Percentiles rank a stretch among this genome's conserved stretches.
phyloP scores from a whole-genome alignment of 1,140 invertebrate genomes.

The Aporrectodea caliginosa region DNA sequence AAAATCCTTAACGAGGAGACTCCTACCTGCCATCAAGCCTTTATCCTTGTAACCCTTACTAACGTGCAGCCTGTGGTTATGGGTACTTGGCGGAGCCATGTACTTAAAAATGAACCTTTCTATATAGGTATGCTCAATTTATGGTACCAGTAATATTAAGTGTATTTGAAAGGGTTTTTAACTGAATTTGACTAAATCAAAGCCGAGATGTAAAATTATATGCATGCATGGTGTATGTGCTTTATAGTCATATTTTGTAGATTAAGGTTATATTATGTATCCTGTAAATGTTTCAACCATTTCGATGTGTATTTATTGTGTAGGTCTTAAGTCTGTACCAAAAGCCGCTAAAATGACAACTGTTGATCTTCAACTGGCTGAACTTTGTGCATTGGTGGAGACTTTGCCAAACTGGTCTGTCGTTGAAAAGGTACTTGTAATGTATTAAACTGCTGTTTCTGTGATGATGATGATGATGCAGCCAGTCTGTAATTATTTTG shows the following conservation, averaged over 20 bases:
- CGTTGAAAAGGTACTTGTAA: constrained; percentile 56
- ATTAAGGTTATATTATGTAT: not conserved
- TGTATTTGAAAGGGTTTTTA: too few species aligned
- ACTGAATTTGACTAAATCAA: not conserved
- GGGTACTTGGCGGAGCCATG: too few species aligned
- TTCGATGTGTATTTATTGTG: not conserved
- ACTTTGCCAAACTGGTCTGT: constrained; percentile 71
- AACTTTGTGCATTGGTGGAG: constrained; percentile 68
- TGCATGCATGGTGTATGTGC: not conserved
- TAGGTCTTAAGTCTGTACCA: constrained; percentile 13
- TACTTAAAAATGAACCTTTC: too few species aligned
- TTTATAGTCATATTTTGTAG: not conserved
- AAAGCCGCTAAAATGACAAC: constrained; percentile 19
- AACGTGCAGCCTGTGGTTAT: too few species aligned
- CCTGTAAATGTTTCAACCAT: not conserved
- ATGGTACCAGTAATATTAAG: too few species aligned
- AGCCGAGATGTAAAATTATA: not conserved
- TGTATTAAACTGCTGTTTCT: constrained; percentile 18
- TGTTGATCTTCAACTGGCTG: constrained; percentile 65
- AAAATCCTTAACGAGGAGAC: too few species aligned
- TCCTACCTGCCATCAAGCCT: too few species aligned
- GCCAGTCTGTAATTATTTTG: too few species aligned
- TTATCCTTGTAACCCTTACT: too few species aligned
- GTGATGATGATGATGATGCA: constrained; percentile 20
- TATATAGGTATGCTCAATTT: too few species aligned